A percentile compares a stretch with the other conserved stretches of the same genome.
These are phyloP conservation scores for Spinus olivaceus DNA, from an alignment of 2,797 vertebrate species.

Conservation along the genomic window DNA sequence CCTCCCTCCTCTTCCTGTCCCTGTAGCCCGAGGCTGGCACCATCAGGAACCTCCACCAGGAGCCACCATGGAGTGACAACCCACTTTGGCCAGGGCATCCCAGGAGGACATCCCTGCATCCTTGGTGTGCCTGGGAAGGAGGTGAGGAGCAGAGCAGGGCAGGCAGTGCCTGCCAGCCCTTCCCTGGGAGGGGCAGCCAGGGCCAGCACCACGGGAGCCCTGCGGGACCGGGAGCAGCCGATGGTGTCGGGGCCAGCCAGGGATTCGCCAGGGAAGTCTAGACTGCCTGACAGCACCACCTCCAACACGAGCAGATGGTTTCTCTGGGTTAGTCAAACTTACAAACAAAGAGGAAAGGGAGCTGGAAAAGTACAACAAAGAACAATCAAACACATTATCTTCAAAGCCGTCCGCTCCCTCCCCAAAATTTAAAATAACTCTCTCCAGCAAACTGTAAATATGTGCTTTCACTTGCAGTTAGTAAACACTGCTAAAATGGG, in stretches of 20 bases:
- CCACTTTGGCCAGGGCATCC: not conserved
- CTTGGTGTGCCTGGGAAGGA: not conserved
- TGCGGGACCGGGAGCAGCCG: slow-evolving; percentile 40
- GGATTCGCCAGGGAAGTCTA: slow-evolving; percentile 41
- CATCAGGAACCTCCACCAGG: not conserved
- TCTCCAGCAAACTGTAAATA: slow-evolving; percentile 18
- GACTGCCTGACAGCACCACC: slow-evolving; percentile 55
- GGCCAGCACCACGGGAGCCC: slow-evolving; percentile 41
- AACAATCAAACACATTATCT: slow-evolving; percentile 34
- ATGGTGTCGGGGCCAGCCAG: slow-evolving; percentile 17
- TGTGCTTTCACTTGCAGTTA: not conserved
- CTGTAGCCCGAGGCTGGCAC: not conserved
- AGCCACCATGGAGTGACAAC: not conserved
- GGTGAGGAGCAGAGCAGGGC: not conserved
- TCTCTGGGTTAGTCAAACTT: slow-evolving; percentile 52
- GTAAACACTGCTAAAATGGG: slow-evolving; percentile 26
- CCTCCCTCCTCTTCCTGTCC: not conserved
- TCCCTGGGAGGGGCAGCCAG: slow-evolving; percentile 8
- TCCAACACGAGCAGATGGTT: slow-evolving; percentile 65
- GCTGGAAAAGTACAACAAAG: slow-evolving; percentile 57
- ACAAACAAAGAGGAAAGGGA: slow-evolving; percentile 48
- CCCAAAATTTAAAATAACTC: not conserved
- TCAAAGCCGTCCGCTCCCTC: not conserved
- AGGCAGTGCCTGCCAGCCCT: slow-evolving; percentile 1
- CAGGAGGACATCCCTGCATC: not conserved